Base-by-base conservation (phyloP, 2,797 vertebrate species). In the Pangasius krempfi region DNA sequence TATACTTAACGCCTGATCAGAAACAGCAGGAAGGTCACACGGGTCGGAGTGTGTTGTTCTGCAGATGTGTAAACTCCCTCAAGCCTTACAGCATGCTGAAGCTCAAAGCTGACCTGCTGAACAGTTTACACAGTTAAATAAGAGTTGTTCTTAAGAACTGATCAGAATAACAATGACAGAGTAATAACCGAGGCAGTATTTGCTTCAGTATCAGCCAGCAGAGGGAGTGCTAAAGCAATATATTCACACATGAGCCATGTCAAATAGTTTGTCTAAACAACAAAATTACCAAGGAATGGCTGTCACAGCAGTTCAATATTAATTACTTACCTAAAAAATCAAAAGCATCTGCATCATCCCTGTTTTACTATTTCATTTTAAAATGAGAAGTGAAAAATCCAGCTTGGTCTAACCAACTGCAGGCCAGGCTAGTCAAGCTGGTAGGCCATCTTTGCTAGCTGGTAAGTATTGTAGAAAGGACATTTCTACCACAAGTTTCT, bases 11-110 rank as follows among this genome's bases (percentile, higher is more conserved):
- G 8, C 50, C 25, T 7, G 54, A 12, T 40, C 33, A 22, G 73
- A 89, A 89, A 88, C 58, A 80, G 47, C 72, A 79, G 79, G 83
- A 86, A 90, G 88, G 86, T 89, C 81, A 87, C 50, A 40, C 14
- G 9, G 86, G 62, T 52, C 37, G 68, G 54, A 87, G 54, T 18
- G 22, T 12, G 22, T 10, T 87, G 66, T 78, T 54, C 44, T 66
- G 68, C 18, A 68, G 8, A 81, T 73, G 66, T 54, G 30, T 87
- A 81, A 86, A 84, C 70, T 64, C 47, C 54, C 50, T 84, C 56
- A 44, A 13, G 33, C 44, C 1, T 68, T n/a, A n/a, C 25, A 44
- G 16, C 0, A 44, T n/a, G 9, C 52, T 72, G 37, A 44, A 50
- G 62, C 52, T 50, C 0, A 7, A n/a, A 25, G 18, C 10, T 37